Base-by-base conservation (phyloP, 2,797 vertebrate species). In the Scolopax bukidnonensis region DNA sequence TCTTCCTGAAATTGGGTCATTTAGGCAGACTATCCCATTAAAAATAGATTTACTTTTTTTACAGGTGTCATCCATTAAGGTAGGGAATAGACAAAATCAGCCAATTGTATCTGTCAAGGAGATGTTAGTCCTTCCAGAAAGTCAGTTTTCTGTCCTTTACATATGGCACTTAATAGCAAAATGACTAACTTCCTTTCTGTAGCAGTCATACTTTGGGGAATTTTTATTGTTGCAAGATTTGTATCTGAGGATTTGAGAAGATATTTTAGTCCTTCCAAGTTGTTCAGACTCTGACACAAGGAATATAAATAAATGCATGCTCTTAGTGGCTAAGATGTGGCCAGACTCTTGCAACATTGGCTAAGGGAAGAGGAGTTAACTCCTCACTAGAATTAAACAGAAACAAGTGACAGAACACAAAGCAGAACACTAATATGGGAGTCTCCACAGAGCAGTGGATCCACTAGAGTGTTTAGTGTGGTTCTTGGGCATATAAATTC, bases 1-100 rank as follows among this genome's bases (percentile, higher is more conserved):
- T 98, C 92, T 97, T 95, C 96, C 96, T 96, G 97, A 97, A 98
- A 98, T 97, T 97, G 97, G 98, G 97, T 98, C 97, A 98, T 97
- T 97, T 97, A 97, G 95, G 95, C 96, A 97, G 96, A 97, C 97
- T 98, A 97, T 91, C 96, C 97, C 95, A 98, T 98, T 98, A 98
- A 98, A 98, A 98, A 97, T 98, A 86, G 30, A 96, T 98, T 97
- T 97, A 91, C 94, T 96, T 97, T 96, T 98, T 97, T 97, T 97
- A 96, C 96, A 95, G 95, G 94, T 96, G 85, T 95, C 83, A 96
- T 95, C 93, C 87, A 94, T 97, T 96, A 94, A 95, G 75, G 67
- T 48, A 90, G 77, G 43, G 74, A 93, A 91, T 53, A 95, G 93
- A 91, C 74, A 95, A 95, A 93, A 90, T 84, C 89, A 87, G 77